These are phyloP conservation scores for Andrena chrysosceles DNA, from an alignment of 2,888 invertebrate species.

Conservation along the genomic window DNA sequence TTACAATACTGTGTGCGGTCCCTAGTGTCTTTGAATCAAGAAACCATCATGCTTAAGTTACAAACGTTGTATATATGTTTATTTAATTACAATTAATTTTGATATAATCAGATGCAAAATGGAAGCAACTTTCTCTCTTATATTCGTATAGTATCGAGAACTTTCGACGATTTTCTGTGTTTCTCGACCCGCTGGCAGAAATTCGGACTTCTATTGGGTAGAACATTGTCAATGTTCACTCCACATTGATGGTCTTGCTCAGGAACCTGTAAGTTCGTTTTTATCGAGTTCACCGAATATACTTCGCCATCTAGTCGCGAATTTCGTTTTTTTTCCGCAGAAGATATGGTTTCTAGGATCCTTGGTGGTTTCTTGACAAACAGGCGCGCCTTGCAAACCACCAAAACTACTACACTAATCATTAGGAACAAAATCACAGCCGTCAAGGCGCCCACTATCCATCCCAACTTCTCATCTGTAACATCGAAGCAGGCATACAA, in stretches of 20 bases:
- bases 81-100: constrained; percentile 9
- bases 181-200: constrained; percentile 70
- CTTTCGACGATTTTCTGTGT: constrained; percentile 63
- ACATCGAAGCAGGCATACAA: constrained; percentile 1
- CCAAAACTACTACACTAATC: constrained; percentile 80
- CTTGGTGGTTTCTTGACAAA: constrained; percentile 72
- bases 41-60: neutral
- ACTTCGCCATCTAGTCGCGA: constrained; percentile 37
- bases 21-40: neutral
- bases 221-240: constrained; percentile 59
- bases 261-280: constrained; percentile 70
- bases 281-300: constrained; percentile 68
- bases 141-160: constrained; percentile 26
- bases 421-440: constrained; percentile 79
- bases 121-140: neutral
- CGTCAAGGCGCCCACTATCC: constrained; percentile 82
- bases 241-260: constrained; percentile 56
- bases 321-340: constrained; percentile 51
- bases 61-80: neutral
- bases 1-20: constrained; percentile 12
- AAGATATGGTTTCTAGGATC: constrained; percentile 75
- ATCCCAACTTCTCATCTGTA: constrained; percentile 80
- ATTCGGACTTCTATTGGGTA: constrained; percentile 76
- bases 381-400: constrained; percentile 79
- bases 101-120: neutral